phyloP scores from a whole-genome alignment of 2,888 invertebrate species.

The Hirudinaria manillensis region DNA sequence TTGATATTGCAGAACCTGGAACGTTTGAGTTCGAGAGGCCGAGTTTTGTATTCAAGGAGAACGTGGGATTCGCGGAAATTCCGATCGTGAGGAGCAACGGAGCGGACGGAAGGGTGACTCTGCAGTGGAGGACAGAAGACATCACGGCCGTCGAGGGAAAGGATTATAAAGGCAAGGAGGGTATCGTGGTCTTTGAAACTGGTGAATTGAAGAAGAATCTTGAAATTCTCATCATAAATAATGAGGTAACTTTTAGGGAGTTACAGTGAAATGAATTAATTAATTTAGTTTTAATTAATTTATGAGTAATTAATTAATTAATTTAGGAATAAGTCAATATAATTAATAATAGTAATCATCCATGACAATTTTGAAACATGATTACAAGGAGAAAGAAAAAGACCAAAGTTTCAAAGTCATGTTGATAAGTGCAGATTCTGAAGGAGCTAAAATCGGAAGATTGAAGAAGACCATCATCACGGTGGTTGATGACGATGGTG shows the following conservation, averaged over 20 bases:
- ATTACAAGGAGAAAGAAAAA: slow-evolving; percentile 28
- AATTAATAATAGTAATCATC: no score
- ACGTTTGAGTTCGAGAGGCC: slow-evolving; percentile 59
- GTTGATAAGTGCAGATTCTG: slow-evolving; percentile 49
- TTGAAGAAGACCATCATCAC: slow-evolving; percentile 60
- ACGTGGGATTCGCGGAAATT: slow-evolving; percentile 56
- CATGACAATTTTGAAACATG: no score
- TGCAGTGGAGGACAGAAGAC: slow-evolving; percentile 60
- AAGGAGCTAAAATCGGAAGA: slow-evolving; percentile 58
- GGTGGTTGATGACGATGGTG: slow-evolving; percentile 61
- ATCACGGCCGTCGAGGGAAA: slow-evolving; percentile 58
- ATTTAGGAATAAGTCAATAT: no score
- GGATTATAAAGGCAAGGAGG: slow-evolving; percentile 59
- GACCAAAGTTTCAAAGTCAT: slow-evolving; percentile 60
- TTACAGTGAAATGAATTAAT: background rate
- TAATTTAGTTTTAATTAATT: background rate
- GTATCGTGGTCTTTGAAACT: slow-evolving; percentile 52
- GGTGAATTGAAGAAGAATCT: slow-evolving; percentile 58
- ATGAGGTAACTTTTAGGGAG: slow-evolving; percentile 43
- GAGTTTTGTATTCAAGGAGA: slow-evolving; percentile 60
- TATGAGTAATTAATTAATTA: no score
- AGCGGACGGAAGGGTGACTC: slow-evolving; percentile 58
- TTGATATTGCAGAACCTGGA: slow-evolving; percentile 57
- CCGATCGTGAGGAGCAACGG: slow-evolving; percentile 58
- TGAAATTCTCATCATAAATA: slow-evolving; percentile 60